These are phyloP conservation scores for Polypedilum vanderplanki DNA, from an alignment of 1,140 invertebrate species.

Conservation along the genomic window DNA sequence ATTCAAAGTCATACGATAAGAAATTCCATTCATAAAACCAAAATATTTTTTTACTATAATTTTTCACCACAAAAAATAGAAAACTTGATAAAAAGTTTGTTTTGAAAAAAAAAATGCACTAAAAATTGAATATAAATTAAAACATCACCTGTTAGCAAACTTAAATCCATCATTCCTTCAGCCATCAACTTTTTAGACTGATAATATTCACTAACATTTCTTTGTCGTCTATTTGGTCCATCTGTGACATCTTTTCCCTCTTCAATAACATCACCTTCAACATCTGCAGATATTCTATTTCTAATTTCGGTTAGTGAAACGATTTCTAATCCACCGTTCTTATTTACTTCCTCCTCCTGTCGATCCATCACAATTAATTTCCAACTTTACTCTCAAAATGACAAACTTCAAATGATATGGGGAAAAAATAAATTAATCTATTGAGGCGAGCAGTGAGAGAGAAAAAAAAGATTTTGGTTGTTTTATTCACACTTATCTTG, in stretches of 20 bases:
- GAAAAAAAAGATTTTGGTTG: neutral
- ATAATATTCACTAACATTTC: neutral
- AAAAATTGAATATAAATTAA: too few species aligned
- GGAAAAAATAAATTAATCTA: too few species aligned
- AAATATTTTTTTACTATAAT: too few species aligned
- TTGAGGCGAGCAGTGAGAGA: neutral
- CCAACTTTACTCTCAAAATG: constrained; percentile 5
- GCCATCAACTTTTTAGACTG: constrained; percentile 6
- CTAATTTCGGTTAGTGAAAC: neutral
- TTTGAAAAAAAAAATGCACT: too few species aligned
- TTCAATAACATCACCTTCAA: neutral
- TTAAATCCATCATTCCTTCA: constrained; percentile 61
- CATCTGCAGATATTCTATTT: neutral
- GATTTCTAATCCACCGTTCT: neutral
- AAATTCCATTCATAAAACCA: too few species aligned
- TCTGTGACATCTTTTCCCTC: neutral
- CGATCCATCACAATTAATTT: constrained; percentile 18
- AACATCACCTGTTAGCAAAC: constrained; percentile 48
- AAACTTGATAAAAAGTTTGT: too few species aligned
- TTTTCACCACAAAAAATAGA: too few species aligned
- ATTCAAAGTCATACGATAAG: too few species aligned
- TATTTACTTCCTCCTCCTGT: neutral
- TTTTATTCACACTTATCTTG: constrained; percentile 16
- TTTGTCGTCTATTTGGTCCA: neutral
- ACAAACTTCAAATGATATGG: constrained; percentile 13